Evolutionary conservation across 2,888 invertebrate species (phyloP).

Genomic region (Notodonta dromedarius): DNA sequence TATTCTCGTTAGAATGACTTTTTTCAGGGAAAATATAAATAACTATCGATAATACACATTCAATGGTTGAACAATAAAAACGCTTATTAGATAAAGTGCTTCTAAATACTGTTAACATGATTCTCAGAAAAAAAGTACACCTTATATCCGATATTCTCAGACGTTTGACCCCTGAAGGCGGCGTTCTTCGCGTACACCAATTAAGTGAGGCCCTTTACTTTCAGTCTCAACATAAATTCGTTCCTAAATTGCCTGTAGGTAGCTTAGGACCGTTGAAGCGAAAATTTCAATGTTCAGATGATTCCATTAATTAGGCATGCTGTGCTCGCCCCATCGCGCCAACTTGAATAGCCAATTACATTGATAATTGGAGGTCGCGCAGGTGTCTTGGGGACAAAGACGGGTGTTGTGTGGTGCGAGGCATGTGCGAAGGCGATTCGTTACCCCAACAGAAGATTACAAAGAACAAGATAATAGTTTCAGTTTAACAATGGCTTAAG

Average conservation of each 20-base stretch:
- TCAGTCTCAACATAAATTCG: conserved; percentile 58
- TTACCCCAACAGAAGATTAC: too few relatives aligned
- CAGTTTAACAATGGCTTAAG: too few relatives aligned
- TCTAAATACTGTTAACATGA: not conserved
- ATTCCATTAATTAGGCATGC: conserved; percentile 79
- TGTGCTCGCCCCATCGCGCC: conserved; percentile 71
- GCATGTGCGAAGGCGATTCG: not conserved
- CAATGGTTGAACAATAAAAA: too few relatives aligned
- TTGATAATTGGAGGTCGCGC: conserved; percentile 79
- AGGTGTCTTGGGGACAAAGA: conserved; percentile 75
- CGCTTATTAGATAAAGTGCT: too few relatives aligned
- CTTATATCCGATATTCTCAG: not conserved
- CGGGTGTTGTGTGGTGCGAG: conserved; percentile 36
- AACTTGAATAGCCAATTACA: conserved; percentile 82
- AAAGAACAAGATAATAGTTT: too few relatives aligned
- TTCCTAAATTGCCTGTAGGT: conserved; percentile 50
- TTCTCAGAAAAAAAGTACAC: not conserved
- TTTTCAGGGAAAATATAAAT: too few relatives aligned
- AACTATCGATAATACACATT: too few relatives aligned
- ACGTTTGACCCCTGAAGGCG: not conserved
- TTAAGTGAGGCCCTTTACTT: conserved; percentile 29
- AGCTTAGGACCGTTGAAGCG: conserved; percentile 62
- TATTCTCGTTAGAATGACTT: too few relatives aligned
- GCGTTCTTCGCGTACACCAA: conserved; percentile 12
- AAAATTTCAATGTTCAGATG: conserved; percentile 80